Evolutionary conservation across 2,113 vertebrate genomes (phyloP), one percentile per base, ranked within the genome.

Genomic region (Oncorhynchus gorbuscha): DNA sequence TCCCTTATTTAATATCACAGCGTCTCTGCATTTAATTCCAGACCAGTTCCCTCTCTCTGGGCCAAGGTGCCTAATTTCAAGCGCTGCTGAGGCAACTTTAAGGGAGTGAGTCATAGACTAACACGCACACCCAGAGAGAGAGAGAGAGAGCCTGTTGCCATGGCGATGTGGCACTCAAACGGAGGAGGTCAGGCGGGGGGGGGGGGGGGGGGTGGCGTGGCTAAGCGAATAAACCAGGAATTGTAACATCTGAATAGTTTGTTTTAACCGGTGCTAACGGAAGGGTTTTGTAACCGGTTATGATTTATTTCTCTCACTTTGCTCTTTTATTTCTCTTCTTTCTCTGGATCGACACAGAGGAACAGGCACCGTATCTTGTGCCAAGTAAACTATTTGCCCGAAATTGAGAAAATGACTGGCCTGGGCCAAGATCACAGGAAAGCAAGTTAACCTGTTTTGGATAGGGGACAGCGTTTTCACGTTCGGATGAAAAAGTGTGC

Each of bases 161-260:
- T 35, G 35, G 35, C 1, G 6, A 35, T 6, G 35, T 35, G 35
- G 0, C 35, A 35, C 35, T 35, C 35, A 35, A 35, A 6, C 6
- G 6, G 35, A 35, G 32, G 32, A 35, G 35, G 35, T 35, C 35
- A 35, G 35, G 7, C 0, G 35, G 73, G 30, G 35, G 35, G 35
- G 80, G 20, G 84, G 76, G 83, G 66, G 55, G 35, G 35, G 35
- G 80, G 20, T 83, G 76, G 83, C 64, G 55, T 51, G 74, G 74
- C 85, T 74, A 77, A 77, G 81, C 79, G 90, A 91, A 91, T 91
- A 89, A 87, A 88, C 78, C 68, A 72, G 62, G 51, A 58, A 49
- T 80, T 85, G 71, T 83, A 85, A 84, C 71, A 75, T 78, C 77
- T 68, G 81, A 88, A 87, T 87, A 81, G 85, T 81, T 79, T 90